Percentiles rank a stretch among this genome's conserved stretches.
Evolutionary conservation across 2,797 vertebrate species (phyloP).

Genomic region (Platyrinchus mystaceus): DNA sequence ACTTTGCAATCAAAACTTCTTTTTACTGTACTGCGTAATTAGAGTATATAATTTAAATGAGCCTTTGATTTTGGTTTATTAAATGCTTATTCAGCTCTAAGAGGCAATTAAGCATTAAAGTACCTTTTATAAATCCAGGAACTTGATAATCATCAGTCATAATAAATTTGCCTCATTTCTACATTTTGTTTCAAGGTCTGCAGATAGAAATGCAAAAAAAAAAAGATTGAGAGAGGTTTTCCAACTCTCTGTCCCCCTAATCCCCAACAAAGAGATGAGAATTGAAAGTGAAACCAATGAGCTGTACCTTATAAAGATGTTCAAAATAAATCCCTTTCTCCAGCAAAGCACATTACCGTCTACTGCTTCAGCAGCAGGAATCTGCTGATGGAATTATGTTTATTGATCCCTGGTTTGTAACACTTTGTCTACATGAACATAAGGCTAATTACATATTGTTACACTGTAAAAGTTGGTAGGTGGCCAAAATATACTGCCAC

Average conservation of each 20-base stretch:
- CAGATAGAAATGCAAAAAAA: neutral
- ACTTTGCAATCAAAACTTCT: neutral
- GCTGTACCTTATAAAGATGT: neutral
- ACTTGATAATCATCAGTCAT: neutral
- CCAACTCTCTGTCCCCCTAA: neutral
- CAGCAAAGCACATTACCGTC: neutral
- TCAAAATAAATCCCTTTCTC: neutral
- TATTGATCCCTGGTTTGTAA: neutral
- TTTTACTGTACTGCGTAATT: neutral
- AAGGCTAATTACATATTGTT: neutral
- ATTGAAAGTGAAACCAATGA: neutral
- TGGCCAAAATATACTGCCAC: neutral
- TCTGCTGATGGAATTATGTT: neutral
- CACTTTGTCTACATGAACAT: neutral
- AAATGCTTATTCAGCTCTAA: neutral
- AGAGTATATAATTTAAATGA: neutral
- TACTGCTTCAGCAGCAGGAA: neutral
- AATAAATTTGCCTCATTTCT: neutral
- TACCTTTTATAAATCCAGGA: neutral
- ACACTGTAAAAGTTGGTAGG: neutral
- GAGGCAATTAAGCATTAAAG: neutral
- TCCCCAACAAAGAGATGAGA: neutral
- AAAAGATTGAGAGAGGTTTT: neutral
- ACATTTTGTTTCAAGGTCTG: neutral
- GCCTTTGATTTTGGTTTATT: neutral